Evolutionary conservation across 2,113 vertebrate species (phyloP).

Genomic region (Alligator sinensis): DNA sequence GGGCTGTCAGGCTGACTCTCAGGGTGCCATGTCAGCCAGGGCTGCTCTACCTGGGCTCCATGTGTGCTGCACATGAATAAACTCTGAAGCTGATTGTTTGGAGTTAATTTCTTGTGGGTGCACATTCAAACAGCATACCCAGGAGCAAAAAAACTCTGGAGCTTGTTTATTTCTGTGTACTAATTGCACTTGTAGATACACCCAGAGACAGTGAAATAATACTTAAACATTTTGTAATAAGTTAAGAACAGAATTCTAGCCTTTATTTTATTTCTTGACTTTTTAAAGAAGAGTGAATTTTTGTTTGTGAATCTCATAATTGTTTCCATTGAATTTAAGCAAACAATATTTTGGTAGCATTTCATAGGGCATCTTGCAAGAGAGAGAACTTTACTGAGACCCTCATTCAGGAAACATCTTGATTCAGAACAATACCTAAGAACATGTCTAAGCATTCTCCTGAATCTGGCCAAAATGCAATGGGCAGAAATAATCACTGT

Average conservation of each 20-base stretch:
- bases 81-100: too few relatives aligned
- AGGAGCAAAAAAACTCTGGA: too few relatives aligned
- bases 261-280: neutral
- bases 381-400: neutral
- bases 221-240: neutral
- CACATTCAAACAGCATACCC: too few relatives aligned
- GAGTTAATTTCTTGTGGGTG: too few relatives aligned
- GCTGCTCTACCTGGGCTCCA: too few relatives aligned
- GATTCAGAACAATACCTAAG: neutral
- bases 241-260: neutral
- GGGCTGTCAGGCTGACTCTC: too few relatives aligned
- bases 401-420: accelerated
- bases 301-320: neutral
- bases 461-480: neutral
- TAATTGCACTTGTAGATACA: too few relatives aligned
- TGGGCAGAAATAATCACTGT: neutral
- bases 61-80: too few relatives aligned
- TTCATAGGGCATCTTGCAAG: neutral
- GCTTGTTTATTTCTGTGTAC: too few relatives aligned
- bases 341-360: neutral
- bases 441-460: accelerated
- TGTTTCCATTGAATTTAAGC: neutral
- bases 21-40: too few relatives aligned
- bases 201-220: neutral
- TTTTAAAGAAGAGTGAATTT: neutral